Evolutionary conservation across 2,888 invertebrate genomes (phyloP).

Genomic region (Melikaiella ostensackeni): DNA sequence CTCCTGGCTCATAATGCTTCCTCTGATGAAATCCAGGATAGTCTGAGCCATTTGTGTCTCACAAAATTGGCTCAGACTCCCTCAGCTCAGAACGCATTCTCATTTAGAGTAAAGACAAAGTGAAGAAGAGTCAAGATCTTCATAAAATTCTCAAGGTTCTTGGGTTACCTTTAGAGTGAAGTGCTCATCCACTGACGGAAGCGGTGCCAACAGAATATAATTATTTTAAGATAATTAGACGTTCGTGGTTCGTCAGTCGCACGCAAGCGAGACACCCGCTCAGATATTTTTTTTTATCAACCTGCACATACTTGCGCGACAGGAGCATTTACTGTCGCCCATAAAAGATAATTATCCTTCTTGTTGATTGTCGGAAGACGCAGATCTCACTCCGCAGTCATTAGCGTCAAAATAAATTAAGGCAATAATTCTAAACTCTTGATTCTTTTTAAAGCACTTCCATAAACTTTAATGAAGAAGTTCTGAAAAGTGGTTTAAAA

Average conservation of each 20-base stretch:
- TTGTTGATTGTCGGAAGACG: conserved; percentile 8
- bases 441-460: too few relatives aligned
- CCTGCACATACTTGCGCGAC: conserved; percentile 22
- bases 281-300: not conserved
- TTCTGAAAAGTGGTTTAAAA: too few relatives aligned
- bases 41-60: too few relatives aligned
- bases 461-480: too few relatives aligned
- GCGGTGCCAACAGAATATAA: conserved; percentile 30
- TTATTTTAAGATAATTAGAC: conserved; percentile 36
- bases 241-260: conserved; percentile 18
- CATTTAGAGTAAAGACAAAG: not conserved
- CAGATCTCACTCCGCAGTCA: conserved; percentile 7
- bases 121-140: not conserved
- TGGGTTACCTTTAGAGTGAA: not conserved
- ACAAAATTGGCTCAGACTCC: too few relatives aligned
- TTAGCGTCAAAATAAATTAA: conserved; percentile 19
- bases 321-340: conserved; percentile 36
- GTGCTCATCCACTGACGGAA: conserved; percentile 19
- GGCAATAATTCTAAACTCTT: too few relatives aligned
- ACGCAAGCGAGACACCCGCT: not conserved
- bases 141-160: conserved; percentile 2
- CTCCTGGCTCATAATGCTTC: too few relatives aligned
- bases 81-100: not conserved
- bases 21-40: too few relatives aligned
- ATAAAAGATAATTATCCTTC: not conserved